Base-by-base conservation (phyloP, 2,797 vertebrate species). In the Fringilla coelebs region DNA sequence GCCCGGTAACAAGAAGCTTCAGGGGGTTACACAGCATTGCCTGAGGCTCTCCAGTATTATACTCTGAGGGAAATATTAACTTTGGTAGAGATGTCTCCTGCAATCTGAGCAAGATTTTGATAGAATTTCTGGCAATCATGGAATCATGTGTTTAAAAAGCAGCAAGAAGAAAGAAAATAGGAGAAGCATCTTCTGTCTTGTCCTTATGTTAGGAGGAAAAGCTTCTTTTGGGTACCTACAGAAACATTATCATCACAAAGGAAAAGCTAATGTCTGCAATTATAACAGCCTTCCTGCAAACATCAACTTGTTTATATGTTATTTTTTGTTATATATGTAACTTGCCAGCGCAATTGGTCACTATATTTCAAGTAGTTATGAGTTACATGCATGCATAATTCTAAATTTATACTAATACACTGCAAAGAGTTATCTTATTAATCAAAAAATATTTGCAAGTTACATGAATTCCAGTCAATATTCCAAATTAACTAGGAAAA, bases 41-140 rank as follows among this genome's bases (percentile, higher is more conserved):
- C 97, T 87, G 79, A 48, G 93, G 95, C 96, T 88, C 51, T 95
- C 86, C 90, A 45, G 85, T 96, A 96, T 75, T 25, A 40, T 93
- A 96, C 86, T 97, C 95, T 81, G 75, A 97, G 94, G 91, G 63
- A 97, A 97, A 92, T 88, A 96, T 54, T 96, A 95, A 93, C 82
- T 85, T 93, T 94, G 61, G 78, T 95, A 96, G 93, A 97, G 68
- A 90, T 95, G 77, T 95, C 88, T 96, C 63, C 88, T 93, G 79
- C 52, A 96, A 85, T 96, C 84, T 91, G 81, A 89, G 48, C 85
- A 79, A 86, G 73, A 73, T 80, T 92, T 97, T 93, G 73, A 77
- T 85, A 72, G 68, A 41, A 90, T 93, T 93, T 91, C 70, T 93
- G 55, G n/a, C 41, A 92, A 55, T 86, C 14, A 62, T 75, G 36